Conservation (phyloP, 2,888 invertebrate species). For the Epinotia nisella region DNA sequence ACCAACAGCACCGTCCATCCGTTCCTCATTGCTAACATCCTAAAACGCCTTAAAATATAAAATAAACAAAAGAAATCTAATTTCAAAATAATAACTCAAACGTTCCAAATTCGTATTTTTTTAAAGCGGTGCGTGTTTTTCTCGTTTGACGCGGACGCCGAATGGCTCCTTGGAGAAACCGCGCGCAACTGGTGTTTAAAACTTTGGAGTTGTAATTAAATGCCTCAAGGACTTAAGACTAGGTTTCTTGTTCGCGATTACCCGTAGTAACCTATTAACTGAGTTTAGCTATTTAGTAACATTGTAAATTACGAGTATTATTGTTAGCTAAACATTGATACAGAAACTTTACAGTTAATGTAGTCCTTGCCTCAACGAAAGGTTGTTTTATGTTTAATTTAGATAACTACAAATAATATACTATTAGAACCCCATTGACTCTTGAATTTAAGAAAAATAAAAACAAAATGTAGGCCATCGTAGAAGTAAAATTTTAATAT, state of each 20-base stretch:
- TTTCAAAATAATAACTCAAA: slow-evolving; percentile 23
- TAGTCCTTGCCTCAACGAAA: too few relatives aligned
- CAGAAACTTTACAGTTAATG: too few relatives aligned
- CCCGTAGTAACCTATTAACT: slow-evolving; percentile 26
- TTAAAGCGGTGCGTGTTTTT: slow-evolving; percentile 44
- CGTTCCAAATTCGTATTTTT: slow-evolving; percentile 51
- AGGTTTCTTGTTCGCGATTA: slow-evolving; percentile 52
- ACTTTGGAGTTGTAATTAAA: slow-evolving; percentile 72
- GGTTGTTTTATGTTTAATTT: too few relatives aligned
- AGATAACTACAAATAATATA: too few relatives aligned
- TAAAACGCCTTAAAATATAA: slow-evolving; percentile 13
- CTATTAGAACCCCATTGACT: too few relatives aligned
- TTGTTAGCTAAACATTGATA: background rate
- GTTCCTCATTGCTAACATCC: slow-evolving; percentile 32
- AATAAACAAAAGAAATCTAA: too few relatives aligned
- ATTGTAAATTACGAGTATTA: background rate
- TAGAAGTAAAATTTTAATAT: too few relatives aligned
- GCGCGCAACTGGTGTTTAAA: slow-evolving; percentile 45
- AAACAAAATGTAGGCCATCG: too few relatives aligned
- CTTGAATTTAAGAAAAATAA: too few relatives aligned
- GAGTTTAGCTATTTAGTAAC: slow-evolving; percentile 1
- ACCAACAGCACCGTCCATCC: slow-evolving; percentile 57
- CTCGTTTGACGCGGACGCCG: slow-evolving; percentile 62
- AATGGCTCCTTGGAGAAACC: slow-evolving; percentile 42
- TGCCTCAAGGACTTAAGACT: slow-evolving; percentile 71